A percentile compares a stretch with the other conserved stretches of the same genome.
These are phyloP conservation scores for Chaenogobius annularis DNA, from an alignment of 2,113 vertebrate genomes.

Conservation along the genomic window DNA sequence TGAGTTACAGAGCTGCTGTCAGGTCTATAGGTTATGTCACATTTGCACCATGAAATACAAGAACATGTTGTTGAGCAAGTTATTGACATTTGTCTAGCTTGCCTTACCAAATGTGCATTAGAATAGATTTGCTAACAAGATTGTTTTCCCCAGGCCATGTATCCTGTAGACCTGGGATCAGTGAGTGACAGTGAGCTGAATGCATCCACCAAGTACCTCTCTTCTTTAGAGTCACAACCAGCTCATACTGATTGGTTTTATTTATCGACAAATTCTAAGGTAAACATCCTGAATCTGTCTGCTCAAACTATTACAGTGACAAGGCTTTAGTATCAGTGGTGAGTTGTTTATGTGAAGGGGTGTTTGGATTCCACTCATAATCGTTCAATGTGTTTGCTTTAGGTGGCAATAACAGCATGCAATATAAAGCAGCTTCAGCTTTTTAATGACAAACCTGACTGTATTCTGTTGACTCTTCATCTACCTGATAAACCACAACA, in stretches of 20 bases:
- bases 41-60: not conserved
- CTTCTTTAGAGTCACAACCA: slow-evolving; percentile 34
- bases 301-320: not conserved
- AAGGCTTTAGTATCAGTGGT: not conserved
- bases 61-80: too few species aligned
- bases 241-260: slow-evolving; percentile 24
- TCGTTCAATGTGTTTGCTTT: not conserved
- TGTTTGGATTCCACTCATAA: not conserved
- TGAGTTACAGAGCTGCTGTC: too few species aligned
- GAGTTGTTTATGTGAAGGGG: not conserved
- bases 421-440: slow-evolving; percentile 59
- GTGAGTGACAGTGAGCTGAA: slow-evolving; percentile 33
- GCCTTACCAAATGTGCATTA: not conserved
- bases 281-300: slow-evolving; percentile 9
- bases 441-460: slow-evolving; percentile 58
- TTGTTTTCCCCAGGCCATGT: slow-evolving; percentile 30
- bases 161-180: slow-evolving; percentile 56
- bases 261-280: slow-evolving; percentile 23
- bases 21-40: not conserved
- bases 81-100: not conserved
- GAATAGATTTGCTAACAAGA: not conserved
- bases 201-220: slow-evolving; percentile 33
- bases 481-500: slow-evolving; percentile 43
- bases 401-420: slow-evolving; percentile 61
- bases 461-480: slow-evolving; percentile 62